Evolutionary conservation across 2,113 vertebrate species (phyloP), one percentile per base, ranked within the genome.

Genomic region (Blennius ocellaris): DNA sequence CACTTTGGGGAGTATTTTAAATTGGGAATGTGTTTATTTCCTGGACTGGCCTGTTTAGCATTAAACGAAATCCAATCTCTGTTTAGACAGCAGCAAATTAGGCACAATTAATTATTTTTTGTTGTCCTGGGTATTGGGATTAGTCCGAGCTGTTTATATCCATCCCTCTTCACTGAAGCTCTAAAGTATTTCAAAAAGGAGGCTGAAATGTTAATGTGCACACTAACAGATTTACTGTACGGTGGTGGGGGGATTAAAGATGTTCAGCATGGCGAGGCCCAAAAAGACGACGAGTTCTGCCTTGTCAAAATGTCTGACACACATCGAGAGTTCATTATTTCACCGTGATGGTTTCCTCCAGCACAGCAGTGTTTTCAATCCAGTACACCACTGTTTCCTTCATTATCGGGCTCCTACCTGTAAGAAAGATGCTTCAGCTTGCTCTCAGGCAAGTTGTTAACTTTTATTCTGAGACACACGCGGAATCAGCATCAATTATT

Each of bases 71-170:
- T 87, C 88, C 87, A 89, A 91, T 91, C 74, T 87, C 73, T 88
- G 83, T 92, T 93, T 92, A 87, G 90, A 89, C 82, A 78, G 88
- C 88, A 85, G 82, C 80, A 92, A 91, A 92, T 92, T 91, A 90
- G 79, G 67, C 68, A 65, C 86, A 84, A 90, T 93, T 90, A 88
- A 90, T 89, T 89, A 83, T 85, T 83, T 78, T 90, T 86, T 59
- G 82, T 85, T 69, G 91, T 90, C 87, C 66, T 50, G 85, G 78
- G 87, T 80, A 76, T 86, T 89, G 87, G 85, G 88, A 90, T 91
- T 91, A 88, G 74, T 69, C 82, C 71, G 76, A 80, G 81, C 74
- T 65, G 83, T 87, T 84, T 87, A 75, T 67, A 83, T 49, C 81
- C 80, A 78, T 78, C 69, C 66, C 63, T 65, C 63, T 67, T 61